Evolutionary conservation across 2,113 vertebrate species (phyloP).

Genomic region (Varanus salvator): DNA sequence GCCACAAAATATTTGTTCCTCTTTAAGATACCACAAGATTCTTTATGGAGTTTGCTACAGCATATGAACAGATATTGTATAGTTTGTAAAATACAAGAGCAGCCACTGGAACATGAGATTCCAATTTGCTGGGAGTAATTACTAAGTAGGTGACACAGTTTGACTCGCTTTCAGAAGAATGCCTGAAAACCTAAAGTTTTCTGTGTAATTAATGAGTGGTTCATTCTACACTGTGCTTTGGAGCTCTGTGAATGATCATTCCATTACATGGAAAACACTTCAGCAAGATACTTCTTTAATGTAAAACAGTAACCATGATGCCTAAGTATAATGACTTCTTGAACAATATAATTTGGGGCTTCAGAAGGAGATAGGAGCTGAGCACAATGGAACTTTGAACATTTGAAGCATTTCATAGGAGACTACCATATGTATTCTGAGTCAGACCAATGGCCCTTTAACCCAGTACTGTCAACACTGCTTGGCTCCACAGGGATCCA

Average conservation of each 20-base stretch:
- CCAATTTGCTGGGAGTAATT: constrained; percentile 7
- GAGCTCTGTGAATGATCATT: background rate
- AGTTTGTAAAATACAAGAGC: background rate
- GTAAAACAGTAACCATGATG: background rate
- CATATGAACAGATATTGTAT: background rate
- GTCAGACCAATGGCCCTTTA: background rate
- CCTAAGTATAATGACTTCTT: background rate
- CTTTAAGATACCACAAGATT: background rate
- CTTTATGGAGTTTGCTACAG: background rate
- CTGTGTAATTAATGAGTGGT: background rate
- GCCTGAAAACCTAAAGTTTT: constrained; percentile 5
- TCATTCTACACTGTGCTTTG: background rate
- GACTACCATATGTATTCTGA: too few relatives aligned
- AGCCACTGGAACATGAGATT: background rate
- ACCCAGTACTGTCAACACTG: too few relatives aligned
- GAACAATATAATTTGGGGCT: background rate
- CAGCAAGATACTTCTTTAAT: background rate
- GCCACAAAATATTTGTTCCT: background rate
- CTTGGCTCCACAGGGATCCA: too few relatives aligned
- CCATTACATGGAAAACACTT: background rate
- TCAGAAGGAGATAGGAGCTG: background rate
- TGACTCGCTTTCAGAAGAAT: background rate
- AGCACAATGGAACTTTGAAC: background rate
- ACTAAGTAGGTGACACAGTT: background rate
- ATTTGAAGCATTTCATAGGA: background rate